Percentiles rank a stretch among this genome's conserved stretches.
phyloP scores from a whole-genome alignment of 2,113 vertebrate genomes.

The human (Homo sapiens) region GRCh38 chr4:123578501-123579000 shows the following conservation, averaged over 20 bases:
- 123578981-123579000: not conserved
- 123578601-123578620: constrained; percentile 23
- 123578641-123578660: constrained; percentile 32
- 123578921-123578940: constrained; percentile 27
- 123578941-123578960: constrained; percentile 32
- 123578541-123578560: constrained; percentile 29
- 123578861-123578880: constrained; percentile 56
- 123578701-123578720: constrained; percentile 57
- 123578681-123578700: constrained; percentile 10
- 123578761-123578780: constrained; percentile 57
- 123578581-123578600: constrained; percentile 24
- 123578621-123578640: not conserved
- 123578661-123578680: not conserved
- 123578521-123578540: not conserved
- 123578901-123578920: constrained; percentile 68
- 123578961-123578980: constrained; percentile 40
- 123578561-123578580: constrained; percentile 30
- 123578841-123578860: constrained; percentile 24
- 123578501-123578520: constrained; percentile 57
- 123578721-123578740: constrained; percentile 18
- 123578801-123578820: constrained; percentile 76
- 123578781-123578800: constrained; percentile 73
- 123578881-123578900: constrained; percentile 68
- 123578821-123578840: constrained; percentile 69
- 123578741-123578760: constrained; percentile 63